Conservation (phyloP, 2,797 vertebrate genomes). For the Acanthopagrus latus region DNA sequence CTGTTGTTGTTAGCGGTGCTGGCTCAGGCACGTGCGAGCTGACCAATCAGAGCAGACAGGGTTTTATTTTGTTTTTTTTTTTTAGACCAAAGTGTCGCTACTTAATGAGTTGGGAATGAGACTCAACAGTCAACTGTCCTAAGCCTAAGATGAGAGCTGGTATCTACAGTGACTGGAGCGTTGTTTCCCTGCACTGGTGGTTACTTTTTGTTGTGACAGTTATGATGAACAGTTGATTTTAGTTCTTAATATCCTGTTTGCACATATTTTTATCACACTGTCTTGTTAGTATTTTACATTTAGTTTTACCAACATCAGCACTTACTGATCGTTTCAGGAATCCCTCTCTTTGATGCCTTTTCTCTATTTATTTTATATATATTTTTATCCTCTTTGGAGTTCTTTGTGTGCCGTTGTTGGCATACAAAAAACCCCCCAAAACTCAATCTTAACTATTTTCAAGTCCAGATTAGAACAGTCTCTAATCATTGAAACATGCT, state of each 20-base stretch:
- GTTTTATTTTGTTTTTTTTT: too few species aligned
- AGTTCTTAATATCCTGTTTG: background rate
- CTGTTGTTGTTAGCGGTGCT: too few species aligned
- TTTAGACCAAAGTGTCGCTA: too few species aligned
- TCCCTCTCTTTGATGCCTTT: background rate
- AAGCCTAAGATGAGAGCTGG: background rate
- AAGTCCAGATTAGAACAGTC: slow-evolving; percentile 21
- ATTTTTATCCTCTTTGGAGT: background rate
- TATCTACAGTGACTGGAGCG: slow-evolving; percentile 21
- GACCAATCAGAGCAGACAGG: too few species aligned
- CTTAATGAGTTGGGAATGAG: too few species aligned
- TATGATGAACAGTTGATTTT: slow-evolving; percentile 15
- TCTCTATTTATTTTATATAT: background rate
- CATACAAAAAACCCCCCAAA: background rate
- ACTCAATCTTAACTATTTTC: slow-evolving; percentile 6
- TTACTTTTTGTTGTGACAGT: background rate
- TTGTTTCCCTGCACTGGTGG: background rate
- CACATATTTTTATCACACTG: background rate
- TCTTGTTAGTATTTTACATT: background rate
- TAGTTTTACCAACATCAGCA: background rate
- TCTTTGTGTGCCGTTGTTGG: background rate
- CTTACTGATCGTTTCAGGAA: slow-evolving; percentile 9
- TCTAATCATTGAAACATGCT: slow-evolving; percentile 37
- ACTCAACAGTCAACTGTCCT: background rate
- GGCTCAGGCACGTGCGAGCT: too few species aligned